phyloP scores from a whole-genome alignment of 1,140 invertebrate species.

The Drosophila erecta region DNA sequence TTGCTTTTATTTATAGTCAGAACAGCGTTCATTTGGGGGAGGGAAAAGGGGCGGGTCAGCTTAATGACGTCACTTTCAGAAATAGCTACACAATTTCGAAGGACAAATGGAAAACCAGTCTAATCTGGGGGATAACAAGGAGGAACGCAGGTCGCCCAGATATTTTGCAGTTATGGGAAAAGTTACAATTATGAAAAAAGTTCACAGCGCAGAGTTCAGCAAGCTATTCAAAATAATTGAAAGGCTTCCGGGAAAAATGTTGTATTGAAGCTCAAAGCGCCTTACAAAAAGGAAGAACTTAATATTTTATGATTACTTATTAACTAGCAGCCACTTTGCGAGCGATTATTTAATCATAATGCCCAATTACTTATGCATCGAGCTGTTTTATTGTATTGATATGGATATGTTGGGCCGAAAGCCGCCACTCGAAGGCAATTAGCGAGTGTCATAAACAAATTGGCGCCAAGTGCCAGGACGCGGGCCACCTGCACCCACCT shows the following conservation, averaged over 20 bases:
- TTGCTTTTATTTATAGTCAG: conserved; percentile 63
- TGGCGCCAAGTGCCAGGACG: conserved; percentile 51
- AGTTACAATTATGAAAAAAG: neutral
- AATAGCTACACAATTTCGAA: conserved; percentile 24
- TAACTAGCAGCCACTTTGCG: conserved; percentile 1
- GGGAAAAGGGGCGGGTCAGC: neutral
- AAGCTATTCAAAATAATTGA: neutral
- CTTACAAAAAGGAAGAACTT: no score
- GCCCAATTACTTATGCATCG: conserved; percentile 47
- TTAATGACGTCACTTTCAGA: conserved; percentile 31
- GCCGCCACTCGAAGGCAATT: conserved; percentile 59
- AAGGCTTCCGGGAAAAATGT: neutral
- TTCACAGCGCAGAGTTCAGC: no score
- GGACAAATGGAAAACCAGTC: conserved; percentile 22
- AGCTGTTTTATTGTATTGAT: conserved; percentile 27
- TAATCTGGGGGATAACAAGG: conserved; percentile 21
- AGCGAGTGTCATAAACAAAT: conserved; percentile 67
- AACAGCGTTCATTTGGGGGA: neutral
- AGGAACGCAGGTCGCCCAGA: neutral
- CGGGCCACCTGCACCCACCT: neutral
- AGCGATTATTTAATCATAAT: conserved; percentile 22
- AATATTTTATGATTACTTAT: conserved; percentile 21
- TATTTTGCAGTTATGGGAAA: conserved; percentile 10
- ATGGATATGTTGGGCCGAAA: conserved; percentile 28
- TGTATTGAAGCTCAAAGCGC: no score